Conservation (phyloP, 2,888 invertebrate genomes). For the Troides helena region DNA sequence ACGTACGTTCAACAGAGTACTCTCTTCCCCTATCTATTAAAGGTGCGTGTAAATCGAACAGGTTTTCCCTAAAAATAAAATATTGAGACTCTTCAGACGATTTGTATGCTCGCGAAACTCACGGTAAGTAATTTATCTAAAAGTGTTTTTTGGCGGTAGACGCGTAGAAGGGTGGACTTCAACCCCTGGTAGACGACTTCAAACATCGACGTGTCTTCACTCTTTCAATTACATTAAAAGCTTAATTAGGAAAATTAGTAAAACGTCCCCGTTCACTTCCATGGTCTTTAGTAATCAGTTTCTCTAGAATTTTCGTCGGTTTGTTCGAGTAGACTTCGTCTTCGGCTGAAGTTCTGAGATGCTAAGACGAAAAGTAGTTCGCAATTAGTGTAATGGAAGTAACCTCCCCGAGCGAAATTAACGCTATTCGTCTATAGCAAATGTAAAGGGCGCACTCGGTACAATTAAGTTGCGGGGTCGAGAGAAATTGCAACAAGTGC, state of each 20-base stretch:
- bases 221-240: conserved; percentile 78
- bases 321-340: conserved; percentile 64
- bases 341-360: conserved; percentile 68
- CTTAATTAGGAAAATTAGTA: conserved; percentile 77
- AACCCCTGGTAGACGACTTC: conserved; percentile 45
- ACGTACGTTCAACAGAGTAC: conserved; percentile 46
- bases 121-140: conserved; percentile 72
- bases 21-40: conserved; percentile 45
- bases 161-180: conserved; percentile 51
- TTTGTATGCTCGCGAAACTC: conserved; percentile 72
- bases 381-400: conserved; percentile 79
- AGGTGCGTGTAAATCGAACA: conserved; percentile 69
- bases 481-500: conserved; percentile 77
- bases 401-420: conserved; percentile 69
- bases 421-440: conserved; percentile 69
- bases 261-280: conserved; percentile 68
- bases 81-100: conserved; percentile 67
- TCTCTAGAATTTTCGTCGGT: conserved; percentile 66
- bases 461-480: conserved; percentile 69
- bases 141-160: conserved; percentile 69
- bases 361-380: conserved; percentile 75
- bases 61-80: conserved; percentile 62
- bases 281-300: conserved; percentile 69
- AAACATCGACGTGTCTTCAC: conserved; percentile 68
- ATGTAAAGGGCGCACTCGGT: conserved; percentile 63